phyloP scores from a whole-genome alignment of 2,888 invertebrate species.

The Drosophila neutralis region DNA sequence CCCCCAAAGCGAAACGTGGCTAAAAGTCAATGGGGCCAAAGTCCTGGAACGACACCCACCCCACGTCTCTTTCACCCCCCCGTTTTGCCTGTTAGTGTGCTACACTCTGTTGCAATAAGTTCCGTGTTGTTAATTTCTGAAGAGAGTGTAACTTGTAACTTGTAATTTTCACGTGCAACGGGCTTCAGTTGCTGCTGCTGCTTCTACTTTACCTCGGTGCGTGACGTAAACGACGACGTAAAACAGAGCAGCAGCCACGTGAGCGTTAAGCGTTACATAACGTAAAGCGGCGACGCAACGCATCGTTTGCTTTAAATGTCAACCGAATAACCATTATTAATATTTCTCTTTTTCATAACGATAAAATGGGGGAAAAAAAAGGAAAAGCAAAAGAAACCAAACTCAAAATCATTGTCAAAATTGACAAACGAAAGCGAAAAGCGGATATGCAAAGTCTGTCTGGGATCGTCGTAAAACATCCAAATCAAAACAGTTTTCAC shows the following conservation, averaged over 20 bases:
- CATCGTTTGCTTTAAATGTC: conserved; percentile 75
- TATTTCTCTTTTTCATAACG: conserved; percentile 18
- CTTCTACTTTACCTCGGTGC: conserved; percentile 61
- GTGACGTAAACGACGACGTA: conserved; percentile 72
- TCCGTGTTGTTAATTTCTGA: conserved; percentile 81
- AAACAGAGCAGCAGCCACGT: conserved; percentile 70
- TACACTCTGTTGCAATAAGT: conserved; percentile 71
- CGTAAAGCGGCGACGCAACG: conserved; percentile 39
- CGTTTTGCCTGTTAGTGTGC: conserved; percentile 1
- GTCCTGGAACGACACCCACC: conserved; percentile 3
- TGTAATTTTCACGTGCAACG: conserved; percentile 64
- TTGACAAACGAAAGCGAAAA: conserved; percentile 22
- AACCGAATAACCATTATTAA: conserved; percentile 61
- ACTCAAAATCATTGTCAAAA: conserved; percentile 3
- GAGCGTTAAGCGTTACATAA: conserved; percentile 69
- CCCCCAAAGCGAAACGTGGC: conserved; percentile 33
- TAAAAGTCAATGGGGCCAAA: conserved; percentile 68
- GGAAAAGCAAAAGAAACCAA: not conserved
- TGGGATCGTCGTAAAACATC: conserved; percentile 14
- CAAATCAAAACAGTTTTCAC: conserved; percentile 8
- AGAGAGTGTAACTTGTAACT: conserved; percentile 79
- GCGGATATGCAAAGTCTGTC: conserved; percentile 15
- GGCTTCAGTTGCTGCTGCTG: conserved; percentile 48
- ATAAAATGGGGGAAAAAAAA: conserved; percentile 5
- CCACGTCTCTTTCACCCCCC: not conserved